Conservation (phyloP, 1,140 invertebrate species). For the Zaprionus capensis region DNA sequence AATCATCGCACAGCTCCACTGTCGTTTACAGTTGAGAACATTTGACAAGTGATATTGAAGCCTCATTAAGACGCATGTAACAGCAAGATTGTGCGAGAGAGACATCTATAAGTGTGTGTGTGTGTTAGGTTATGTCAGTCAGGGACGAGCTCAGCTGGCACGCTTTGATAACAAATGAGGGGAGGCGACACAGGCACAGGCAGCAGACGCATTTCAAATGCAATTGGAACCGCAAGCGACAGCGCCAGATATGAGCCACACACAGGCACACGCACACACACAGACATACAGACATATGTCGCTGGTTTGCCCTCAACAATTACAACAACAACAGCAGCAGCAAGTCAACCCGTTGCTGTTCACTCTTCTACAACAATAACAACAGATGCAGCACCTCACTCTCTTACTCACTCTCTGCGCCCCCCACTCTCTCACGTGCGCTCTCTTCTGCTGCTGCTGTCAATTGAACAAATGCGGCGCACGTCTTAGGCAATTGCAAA, state of each 20-base stretch:
- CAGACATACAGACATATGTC: neutral
- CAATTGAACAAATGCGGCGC: slow-evolving; percentile 32
- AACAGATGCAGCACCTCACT: neutral
- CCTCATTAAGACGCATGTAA: slow-evolving; percentile 71
- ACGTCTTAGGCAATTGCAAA: slow-evolving; percentile 33
- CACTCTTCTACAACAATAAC: neutral
- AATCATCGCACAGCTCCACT: neutral
- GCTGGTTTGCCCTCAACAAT: neutral
- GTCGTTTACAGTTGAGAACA: slow-evolving; percentile 8
- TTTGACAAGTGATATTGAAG: slow-evolving; percentile 76
- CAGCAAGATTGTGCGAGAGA: neutral
- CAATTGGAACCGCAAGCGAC: slow-evolving; percentile 63
- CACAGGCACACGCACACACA: neutral
- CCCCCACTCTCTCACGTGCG: neutral
- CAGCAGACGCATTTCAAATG: slow-evolving; percentile 66
- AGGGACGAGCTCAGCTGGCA: slow-evolving; percentile 66
- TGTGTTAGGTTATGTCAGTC: slow-evolving; percentile 49
- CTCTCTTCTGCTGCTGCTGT: slow-evolving; percentile 3
- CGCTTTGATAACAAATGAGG: slow-evolving; percentile 60
- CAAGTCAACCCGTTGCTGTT: neutral
- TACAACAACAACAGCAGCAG: neutral
- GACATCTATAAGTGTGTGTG: slow-evolving; percentile 13
- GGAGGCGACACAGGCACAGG: slow-evolving; percentile 17
- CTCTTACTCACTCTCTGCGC: neutral
- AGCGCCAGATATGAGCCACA: slow-evolving; percentile 13